Base-by-base conservation (phyloP, 2,888 invertebrate species). In the Drosophila maculinotata region DNA sequence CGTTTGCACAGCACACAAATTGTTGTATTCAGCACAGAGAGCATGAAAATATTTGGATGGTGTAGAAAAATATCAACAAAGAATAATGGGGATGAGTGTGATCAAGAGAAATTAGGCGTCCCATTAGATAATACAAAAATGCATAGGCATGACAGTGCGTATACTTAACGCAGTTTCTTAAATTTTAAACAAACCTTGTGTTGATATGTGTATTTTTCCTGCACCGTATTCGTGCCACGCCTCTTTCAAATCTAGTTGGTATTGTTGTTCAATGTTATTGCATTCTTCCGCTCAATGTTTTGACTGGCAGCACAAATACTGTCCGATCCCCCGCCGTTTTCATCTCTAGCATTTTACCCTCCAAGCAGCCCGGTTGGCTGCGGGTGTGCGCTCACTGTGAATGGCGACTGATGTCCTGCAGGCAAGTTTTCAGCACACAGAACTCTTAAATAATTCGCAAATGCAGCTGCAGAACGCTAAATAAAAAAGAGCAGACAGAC, bases 371-470 rank as follows among this genome's bases (percentile, higher is more conserved):
- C 23, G n/a, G 45, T 53, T 28, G 45, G 25, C 36, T 26, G 42
- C 23, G 47, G 36, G 15, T 2, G 8, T n/a, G 42, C 26, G 14
- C 48, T 36, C 23, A 49, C 59, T 62, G 62, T 47, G 67, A 66
- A 71, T 68, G 75, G 70, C 77, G 77, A 77, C 72, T 85, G 75
- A 79, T 85, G 85, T 85, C 82, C 86, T 77, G 86, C 79, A 74
- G 82, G 75, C 75, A 75, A 74, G 72, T 70, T 85, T 72, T 63
- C 74, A 82, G 60, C 72, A 68, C 65, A 70, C 71, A 71, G 67
- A 74, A 67, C 85, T 76, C 71, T 69, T 71, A 69, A 71, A 84
- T 71, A 64, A 74, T 67, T 76, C 45, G 53, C 58, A 74, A 76
- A 73, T 73, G 52, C 65, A 51, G 31, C 68, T 48, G 39, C 53